These are phyloP conservation scores for Cyanoliseus patagonus DNA, from an alignment of 2,113 vertebrate species.

Conservation along the genomic window DNA sequence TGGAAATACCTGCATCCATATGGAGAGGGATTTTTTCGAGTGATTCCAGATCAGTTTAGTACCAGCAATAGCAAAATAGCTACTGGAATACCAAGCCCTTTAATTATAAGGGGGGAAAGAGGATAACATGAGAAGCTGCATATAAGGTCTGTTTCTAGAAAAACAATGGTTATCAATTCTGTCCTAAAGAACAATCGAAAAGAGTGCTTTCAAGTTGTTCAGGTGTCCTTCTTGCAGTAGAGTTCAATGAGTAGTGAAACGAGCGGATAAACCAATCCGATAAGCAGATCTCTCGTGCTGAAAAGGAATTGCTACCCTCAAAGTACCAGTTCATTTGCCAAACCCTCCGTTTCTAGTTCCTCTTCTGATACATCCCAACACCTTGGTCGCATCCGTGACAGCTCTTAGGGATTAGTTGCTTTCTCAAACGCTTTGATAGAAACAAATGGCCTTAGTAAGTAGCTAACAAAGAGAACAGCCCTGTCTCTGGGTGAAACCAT, in stretches of 20 bases:
- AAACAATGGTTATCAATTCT: slow-evolving; percentile 53
- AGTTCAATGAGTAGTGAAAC: slow-evolving; percentile 13
- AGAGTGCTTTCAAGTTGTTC: slow-evolving; percentile 36
- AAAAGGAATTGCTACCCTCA: neutral
- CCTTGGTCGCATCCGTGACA: neutral
- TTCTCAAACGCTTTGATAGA: slow-evolving; percentile 37
- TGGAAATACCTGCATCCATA: neutral
- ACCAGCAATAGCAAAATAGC: neutral
- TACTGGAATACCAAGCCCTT: slow-evolving; percentile 1
- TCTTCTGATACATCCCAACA: neutral
- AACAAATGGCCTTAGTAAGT: neutral
- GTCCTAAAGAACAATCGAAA: neutral
- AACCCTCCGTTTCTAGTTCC: neutral
- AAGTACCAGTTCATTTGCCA: neutral
- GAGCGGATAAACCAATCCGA: slow-evolving; percentile 3
- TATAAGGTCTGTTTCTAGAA: slow-evolving; percentile 42
- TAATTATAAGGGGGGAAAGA: slow-evolving; percentile 14
- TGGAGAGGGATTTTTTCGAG: neutral
- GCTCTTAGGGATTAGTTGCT: neutral
- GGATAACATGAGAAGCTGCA: neutral
- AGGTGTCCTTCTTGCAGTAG: neutral
- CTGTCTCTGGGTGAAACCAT: neutral
- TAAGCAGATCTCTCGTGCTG: neutral
- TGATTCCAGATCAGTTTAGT: slow-evolving; percentile 15
- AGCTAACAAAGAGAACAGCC: slow-evolving; percentile 19